Base-by-base conservation (phyloP, 1,140 invertebrate genomes). In the Lepidurus packardi region DNA sequence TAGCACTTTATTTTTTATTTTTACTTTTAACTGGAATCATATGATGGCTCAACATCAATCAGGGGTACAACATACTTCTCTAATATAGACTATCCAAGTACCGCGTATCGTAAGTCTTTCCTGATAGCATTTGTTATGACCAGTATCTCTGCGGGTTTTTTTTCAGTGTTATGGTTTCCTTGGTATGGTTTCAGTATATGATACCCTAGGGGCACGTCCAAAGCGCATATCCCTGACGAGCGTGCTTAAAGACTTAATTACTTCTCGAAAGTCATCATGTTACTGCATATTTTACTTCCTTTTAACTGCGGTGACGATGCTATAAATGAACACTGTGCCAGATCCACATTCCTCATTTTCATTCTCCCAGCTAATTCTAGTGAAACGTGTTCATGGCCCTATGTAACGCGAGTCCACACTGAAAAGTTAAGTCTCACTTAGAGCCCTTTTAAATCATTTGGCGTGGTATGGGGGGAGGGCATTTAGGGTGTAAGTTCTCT, bases 201-300 rank as follows among this genome's bases (percentile, higher is more conserved):
- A 34, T 34, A 34, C 34, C 34, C 34, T 34, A 34, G 34, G 34
- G 34, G 34, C 34, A 34, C 34, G 34, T 34, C 34, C 34, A 34
- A 4, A 34, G 34, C 34, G 2, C 34, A 9, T 16, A 65, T 13
- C 13, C 53, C 53, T 7, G 16, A 65, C 6, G 53, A 65, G 53
- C 53, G 53, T 65, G 53, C 53, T 65, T 16, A 21, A 65, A 65
- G 53, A 13, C 53, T 16, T 13, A 65, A 65, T 21, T 65, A n/a
- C 53, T 21, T 65, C 53, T 13, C 21, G 16, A 13, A 47, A 9
- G 8, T 65, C 53, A n/a, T 65, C 53, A 65, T 13, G 53, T 65
- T 65, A 65, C 53, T n/a, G 53, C 16, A 21, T 65, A 65, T n/a
- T 65, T 65, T 65, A 65, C 53, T 65, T 65, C 53, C 34, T 65